These are phyloP conservation scores for Corythornis madagascariensis DNA, from an alignment of 2,113 vertebrate species.

Conservation along the genomic window DNA sequence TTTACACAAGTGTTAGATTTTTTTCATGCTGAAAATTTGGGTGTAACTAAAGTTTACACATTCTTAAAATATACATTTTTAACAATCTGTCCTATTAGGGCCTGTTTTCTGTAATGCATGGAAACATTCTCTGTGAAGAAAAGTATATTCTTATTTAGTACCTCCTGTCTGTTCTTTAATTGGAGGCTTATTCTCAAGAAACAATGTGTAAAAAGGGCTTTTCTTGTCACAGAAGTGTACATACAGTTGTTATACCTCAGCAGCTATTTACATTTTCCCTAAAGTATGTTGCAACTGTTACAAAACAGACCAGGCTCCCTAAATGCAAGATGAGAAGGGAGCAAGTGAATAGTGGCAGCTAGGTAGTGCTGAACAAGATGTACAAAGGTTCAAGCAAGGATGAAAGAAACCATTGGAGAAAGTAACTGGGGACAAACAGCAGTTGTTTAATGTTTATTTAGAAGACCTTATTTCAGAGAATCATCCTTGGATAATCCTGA, in stretches of 20 bases:
- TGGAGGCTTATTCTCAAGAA: neutral
- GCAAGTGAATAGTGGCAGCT: too few species aligned
- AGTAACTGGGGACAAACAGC: neutral
- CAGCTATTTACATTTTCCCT: neutral
- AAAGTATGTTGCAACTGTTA: neutral
- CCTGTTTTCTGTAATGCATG: neutral
- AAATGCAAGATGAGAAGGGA: neutral
- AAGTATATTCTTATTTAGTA: neutral
- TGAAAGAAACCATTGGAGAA: neutral
- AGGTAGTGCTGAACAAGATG: neutral
- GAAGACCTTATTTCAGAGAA: neutral
- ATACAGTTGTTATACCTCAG: neutral
- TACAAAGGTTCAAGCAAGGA: neutral
- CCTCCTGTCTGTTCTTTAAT: neutral
- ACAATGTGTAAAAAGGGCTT: neutral
- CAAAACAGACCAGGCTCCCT: neutral
- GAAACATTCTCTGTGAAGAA: neutral
- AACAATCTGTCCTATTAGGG: neutral
- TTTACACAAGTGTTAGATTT: neutral
- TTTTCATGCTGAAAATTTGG: neutral
- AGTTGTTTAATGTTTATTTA: neutral
- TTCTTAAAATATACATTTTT: neutral
- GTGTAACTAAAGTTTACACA: neutral
- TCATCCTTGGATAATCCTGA: neutral
- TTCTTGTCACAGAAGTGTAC: neutral